A percentile compares a stretch with the other conserved stretches of the same genome.
phyloP scores from a whole-genome alignment of 35 echinoderm and acorn worm species.

The Acanthaster planci region DNA sequence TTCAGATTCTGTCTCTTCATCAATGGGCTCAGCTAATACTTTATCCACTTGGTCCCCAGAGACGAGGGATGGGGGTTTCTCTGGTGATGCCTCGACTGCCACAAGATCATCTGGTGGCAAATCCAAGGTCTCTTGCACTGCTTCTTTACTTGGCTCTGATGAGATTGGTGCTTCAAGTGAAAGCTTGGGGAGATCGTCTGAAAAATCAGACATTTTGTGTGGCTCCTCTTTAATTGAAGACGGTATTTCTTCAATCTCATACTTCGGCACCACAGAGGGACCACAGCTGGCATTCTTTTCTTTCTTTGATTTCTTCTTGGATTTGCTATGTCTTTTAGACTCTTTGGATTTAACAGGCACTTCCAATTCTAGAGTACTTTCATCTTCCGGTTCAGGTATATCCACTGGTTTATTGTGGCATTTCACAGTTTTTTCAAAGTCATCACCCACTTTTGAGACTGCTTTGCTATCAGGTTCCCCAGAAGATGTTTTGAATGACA shows the following conservation, averaged over 20 bases:
- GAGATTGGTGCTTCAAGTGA: constrained; percentile 18
- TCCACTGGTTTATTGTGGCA: constrained; percentile 1
- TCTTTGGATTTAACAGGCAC: constrained; percentile 22
- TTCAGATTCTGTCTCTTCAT: constrained; percentile 32
- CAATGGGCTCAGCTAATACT: background rate
- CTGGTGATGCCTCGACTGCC: constrained; percentile 4
- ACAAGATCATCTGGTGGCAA: constrained; percentile 10
- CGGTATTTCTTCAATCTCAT: background rate
- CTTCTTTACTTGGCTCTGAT: background rate
- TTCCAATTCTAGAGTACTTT: background rate
- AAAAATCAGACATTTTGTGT: background rate
- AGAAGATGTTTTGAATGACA: background rate
- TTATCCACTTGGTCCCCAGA: constrained; percentile 1
- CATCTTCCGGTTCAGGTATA: constrained; percentile 4
- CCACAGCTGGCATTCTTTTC: background rate
- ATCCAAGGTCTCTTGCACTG: background rate
- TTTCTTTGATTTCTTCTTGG: constrained; percentile 43
- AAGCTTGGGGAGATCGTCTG: background rate
- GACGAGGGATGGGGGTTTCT: background rate
- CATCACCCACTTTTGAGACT: background rate
- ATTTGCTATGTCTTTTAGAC: constrained; percentile 23
- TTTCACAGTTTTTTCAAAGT: background rate
- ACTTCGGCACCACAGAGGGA: background rate
- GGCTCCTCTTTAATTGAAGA: background rate
- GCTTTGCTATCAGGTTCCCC: constrained; percentile 42